phyloP scores from a whole-genome alignment of 2,797 vertebrate genomes.

The Tenualosa ilisha region DNA sequence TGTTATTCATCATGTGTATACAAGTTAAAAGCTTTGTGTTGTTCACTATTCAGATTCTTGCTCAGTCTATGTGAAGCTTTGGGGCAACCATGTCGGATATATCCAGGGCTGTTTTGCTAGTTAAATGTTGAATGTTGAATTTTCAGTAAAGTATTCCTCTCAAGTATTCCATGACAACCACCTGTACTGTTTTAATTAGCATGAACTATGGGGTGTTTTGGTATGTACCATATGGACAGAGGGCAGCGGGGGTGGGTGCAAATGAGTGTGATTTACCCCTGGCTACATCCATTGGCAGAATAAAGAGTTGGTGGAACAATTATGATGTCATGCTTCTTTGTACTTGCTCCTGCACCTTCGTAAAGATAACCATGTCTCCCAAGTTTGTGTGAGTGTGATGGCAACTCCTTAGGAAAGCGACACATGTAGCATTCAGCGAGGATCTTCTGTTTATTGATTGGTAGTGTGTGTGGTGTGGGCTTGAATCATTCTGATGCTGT shows the following conservation, averaged over 20 bases:
- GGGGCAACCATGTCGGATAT: not conserved
- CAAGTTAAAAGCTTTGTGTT: not conserved
- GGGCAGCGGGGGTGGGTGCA: not conserved
- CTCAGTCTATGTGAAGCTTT: not conserved
- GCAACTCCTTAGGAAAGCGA: constrained; percentile 43
- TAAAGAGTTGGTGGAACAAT: not conserved
- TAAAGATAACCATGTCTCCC: not conserved
- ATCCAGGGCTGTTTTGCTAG: not conserved
- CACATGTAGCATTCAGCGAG: constrained; percentile 49
- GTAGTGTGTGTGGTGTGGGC: constrained; percentile 51
- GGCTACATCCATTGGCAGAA: not conserved
- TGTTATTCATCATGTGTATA: not conserved
- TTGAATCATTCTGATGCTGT: constrained; percentile 54
- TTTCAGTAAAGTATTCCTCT: not conserved
- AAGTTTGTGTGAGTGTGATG: not conserved
- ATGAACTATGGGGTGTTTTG: not conserved
- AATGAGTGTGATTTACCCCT: not conserved
- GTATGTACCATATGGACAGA: not conserved
- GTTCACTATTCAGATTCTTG: not conserved
- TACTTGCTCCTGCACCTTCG: not conserved
- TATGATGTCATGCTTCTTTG: not conserved
- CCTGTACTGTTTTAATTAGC: not conserved
- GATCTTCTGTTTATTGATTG: constrained; percentile 54
- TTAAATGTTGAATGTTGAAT: not conserved
- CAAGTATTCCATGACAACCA: constrained; percentile 1